A percentile compares a stretch with the other conserved stretches of the same genome.
phyloP scores from a whole-genome alignment of 2,797 vertebrate species.

The Microtus agrestis region DNA sequence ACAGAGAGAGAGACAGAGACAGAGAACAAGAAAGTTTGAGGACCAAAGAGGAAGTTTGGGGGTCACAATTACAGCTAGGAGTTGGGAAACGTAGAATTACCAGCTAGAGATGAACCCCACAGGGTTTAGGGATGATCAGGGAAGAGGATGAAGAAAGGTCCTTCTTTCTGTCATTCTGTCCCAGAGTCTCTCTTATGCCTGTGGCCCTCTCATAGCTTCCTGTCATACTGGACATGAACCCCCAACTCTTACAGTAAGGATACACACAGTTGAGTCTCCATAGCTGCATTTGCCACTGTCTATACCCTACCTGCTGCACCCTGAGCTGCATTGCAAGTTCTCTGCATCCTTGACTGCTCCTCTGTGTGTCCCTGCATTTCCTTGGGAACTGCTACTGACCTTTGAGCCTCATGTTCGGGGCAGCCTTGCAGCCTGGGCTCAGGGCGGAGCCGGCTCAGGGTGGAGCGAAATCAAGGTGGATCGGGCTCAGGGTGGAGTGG shows the following conservation, averaged over 20 bases:
- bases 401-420: neutral
- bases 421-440: neutral
- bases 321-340: too few relatives aligned
- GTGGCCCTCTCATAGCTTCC: neutral
- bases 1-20: neutral
- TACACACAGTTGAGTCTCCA: accelerated
- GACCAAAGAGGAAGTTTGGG: neutral
- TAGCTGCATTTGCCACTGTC: accelerated
- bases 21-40: neutral
- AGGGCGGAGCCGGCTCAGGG: accelerated
- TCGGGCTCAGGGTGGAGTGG: too few relatives aligned
- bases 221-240: accelerated
- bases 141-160: neutral
- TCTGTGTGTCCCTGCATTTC: neutral
- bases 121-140: neutral
- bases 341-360: accelerated
- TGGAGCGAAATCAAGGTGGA: too few relatives aligned
- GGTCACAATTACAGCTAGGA: neutral
- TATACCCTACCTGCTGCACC: accelerated
- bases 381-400: neutral
- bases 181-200: neutral
- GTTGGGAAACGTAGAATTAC: too few relatives aligned
- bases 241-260: neutral
- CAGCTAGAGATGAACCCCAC: neutral
- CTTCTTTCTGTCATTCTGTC: neutral